phyloP scores from a whole-genome alignment of 2,797 vertebrate species.

The Hydrolagus colliei region DNA sequence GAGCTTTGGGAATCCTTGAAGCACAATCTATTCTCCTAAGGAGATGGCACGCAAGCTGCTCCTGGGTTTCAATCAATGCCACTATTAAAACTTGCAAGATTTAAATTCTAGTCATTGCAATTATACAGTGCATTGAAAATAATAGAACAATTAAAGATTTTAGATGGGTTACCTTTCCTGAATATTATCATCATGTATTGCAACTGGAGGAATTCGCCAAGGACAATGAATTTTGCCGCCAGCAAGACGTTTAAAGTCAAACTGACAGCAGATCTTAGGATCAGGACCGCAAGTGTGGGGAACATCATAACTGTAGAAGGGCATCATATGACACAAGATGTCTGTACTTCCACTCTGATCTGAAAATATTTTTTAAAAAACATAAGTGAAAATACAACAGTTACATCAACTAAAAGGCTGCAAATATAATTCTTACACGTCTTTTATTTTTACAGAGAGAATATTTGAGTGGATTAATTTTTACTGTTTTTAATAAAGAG shows the following conservation, averaged over 20 bases:
- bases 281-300: constrained; percentile 90
- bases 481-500: no score
- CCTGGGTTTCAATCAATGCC: neutral
- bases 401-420: neutral
- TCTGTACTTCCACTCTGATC: constrained; percentile 72
- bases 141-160: constrained; percentile 17
- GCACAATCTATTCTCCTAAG: neutral
- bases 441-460: neutral
- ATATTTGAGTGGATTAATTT: no score
- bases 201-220: constrained; percentile 76
- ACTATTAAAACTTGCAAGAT: neutral
- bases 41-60: neutral
- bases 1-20: neutral
- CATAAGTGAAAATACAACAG: constrained; percentile 3
- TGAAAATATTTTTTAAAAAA: constrained; percentile 48
- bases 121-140: neutral
- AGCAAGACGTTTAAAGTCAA: constrained; percentile 84
- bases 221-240: constrained; percentile 77
- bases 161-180: constrained; percentile 59
- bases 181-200: constrained; percentile 73
- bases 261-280: constrained; percentile 87
- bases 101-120: neutral
- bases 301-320: constrained; percentile 91
- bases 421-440: neutral
- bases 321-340: constrained; percentile 94